Evolutionary conservation across 2,797 vertebrate genomes (phyloP).

Genomic region (Crenuchus spilurus): DNA sequence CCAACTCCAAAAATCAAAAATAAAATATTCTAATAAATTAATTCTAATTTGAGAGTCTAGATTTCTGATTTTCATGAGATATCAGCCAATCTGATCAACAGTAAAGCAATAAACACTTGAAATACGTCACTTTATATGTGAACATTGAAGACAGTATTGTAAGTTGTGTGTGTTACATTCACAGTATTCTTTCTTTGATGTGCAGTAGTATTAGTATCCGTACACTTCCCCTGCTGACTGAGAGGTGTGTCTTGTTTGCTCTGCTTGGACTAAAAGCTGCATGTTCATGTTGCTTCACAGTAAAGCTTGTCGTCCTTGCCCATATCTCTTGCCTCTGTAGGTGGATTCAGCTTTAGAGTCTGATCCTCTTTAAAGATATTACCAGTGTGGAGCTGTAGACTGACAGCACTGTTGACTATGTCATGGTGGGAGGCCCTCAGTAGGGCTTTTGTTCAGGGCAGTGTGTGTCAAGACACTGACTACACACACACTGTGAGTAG

Average conservation of each 20-base stretch:
- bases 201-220: too few species aligned
- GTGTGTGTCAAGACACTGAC: neutral
- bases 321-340: neutral
- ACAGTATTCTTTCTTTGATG: neutral
- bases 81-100: too few species aligned
- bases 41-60: too few species aligned
- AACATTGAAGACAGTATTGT: too few species aligned
- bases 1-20: too few species aligned
- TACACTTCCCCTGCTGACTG: neutral
- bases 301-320: slow-evolving; percentile 16
- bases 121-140: too few species aligned
- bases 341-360: slow-evolving; percentile 29
- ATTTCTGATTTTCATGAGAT: too few species aligned
- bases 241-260: neutral
- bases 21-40: too few species aligned
- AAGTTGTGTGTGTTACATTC: too few species aligned
- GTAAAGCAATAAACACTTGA: too few species aligned
- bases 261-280: neutral
- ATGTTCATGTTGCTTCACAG: neutral
- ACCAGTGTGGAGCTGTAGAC: slow-evolving; percentile 11
- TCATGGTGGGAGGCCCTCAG: neutral
- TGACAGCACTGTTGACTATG: slow-evolving; percentile 8
- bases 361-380: slow-evolving; percentile 50
- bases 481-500: neutral
- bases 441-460: neutral